Conservation (phyloP, 1,140 invertebrate genomes). For the Onthophagus taurus region DNA sequence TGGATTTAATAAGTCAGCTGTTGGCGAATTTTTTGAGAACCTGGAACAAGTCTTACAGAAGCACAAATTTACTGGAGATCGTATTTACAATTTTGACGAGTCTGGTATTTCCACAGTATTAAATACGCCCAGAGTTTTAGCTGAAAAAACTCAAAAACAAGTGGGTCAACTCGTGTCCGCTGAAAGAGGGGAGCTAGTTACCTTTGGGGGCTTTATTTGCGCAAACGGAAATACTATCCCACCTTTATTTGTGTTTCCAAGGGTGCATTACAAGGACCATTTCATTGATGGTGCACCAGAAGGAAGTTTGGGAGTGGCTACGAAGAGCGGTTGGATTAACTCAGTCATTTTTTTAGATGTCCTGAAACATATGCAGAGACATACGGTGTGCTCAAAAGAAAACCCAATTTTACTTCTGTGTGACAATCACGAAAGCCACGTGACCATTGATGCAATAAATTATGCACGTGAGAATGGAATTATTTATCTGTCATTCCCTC, state of each 20-base stretch:
- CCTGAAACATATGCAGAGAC: slow-evolving; percentile 11
- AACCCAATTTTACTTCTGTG: slow-evolving; percentile 25
- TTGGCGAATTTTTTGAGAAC: slow-evolving; percentile 34
- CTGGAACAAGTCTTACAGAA: slow-evolving; percentile 18
- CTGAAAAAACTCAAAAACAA: slow-evolving; percentile 31
- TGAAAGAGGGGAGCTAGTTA: too few species aligned
- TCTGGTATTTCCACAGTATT: slow-evolving; percentile 35
- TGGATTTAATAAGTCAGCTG: slow-evolving; percentile 24
- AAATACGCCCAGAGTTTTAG: slow-evolving; percentile 28
- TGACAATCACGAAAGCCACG: slow-evolving; percentile 13
- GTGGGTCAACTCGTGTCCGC: slow-evolving; percentile 33
- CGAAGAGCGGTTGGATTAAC: slow-evolving; percentile 12
- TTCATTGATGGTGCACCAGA: slow-evolving; percentile 29
- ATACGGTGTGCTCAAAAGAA: not conserved
- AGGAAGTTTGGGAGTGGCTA: slow-evolving; percentile 18
- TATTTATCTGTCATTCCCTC: not conserved
- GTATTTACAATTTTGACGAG: slow-evolving; percentile 32
- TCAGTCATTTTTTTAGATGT: slow-evolving; percentile 6
- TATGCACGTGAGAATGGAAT: not conserved
- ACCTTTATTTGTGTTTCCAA: slow-evolving; percentile 33
- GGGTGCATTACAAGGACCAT: slow-evolving; percentile 26
- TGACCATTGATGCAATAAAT: not conserved
- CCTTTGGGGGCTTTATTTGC: too few species aligned
- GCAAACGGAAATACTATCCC: slow-evolving; percentile 32
- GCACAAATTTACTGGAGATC: slow-evolving; percentile 16